Evolutionary conservation across 2,113 vertebrate genomes (phyloP).

Genomic region (Syngnathus scovelli): DNA sequence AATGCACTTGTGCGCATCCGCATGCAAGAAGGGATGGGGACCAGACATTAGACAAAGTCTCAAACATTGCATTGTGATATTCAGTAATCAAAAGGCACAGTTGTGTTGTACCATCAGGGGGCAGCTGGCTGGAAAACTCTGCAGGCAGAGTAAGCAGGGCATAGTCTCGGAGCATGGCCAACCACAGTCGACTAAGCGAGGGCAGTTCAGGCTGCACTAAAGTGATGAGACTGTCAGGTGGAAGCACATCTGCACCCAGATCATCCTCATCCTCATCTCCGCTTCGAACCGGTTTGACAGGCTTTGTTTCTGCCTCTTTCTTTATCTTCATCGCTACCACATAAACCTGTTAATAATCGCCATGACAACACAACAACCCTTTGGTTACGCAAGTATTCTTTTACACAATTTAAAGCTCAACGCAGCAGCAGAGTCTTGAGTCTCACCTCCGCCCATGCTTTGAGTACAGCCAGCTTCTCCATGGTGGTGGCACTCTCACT

Average conservation of each 20-base stretch:
- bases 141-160: constrained; percentile 91
- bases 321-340: constrained; percentile 96
- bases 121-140: constrained; percentile 96
- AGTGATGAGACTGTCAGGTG: constrained; percentile 92
- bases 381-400: background rate
- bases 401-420: background rate
- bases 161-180: constrained; percentile 90
- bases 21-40: constrained; percentile 1
- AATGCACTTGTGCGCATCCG: background rate
- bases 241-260: constrained; percentile 75
- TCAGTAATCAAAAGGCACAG: background rate
- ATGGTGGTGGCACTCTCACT: constrained; percentile 97
- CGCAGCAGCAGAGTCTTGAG: background rate
- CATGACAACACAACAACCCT: background rate
- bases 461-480: constrained; percentile 95
- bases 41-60: background rate
- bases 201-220: constrained; percentile 93
- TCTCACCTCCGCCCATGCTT: constrained; percentile 95
- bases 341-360: constrained; percentile 77
- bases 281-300: constrained; percentile 62
- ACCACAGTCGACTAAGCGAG: constrained; percentile 88
- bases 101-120: constrained; percentile 82
- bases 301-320: constrained; percentile 84
- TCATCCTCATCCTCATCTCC: constrained; percentile 81
- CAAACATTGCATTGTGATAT: background rate